A percentile compares a stretch with the other conserved stretches of the same genome.
Evolutionary conservation across 1,140 invertebrate genomes (phyloP).

Genomic region (Lutraria rhynchaena): DNA sequence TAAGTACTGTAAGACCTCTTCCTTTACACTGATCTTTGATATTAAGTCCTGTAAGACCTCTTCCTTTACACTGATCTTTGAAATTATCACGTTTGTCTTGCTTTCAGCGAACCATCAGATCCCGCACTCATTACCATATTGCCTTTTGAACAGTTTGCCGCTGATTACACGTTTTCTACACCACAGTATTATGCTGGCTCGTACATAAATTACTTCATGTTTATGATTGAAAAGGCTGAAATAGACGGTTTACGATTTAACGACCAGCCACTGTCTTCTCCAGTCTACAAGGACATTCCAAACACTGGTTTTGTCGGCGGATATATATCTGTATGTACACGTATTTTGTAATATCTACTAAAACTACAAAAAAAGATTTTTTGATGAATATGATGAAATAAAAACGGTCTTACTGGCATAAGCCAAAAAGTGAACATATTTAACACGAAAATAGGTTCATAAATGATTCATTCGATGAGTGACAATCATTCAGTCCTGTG

Average conservation of each 20-base stretch:
- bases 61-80: too few species aligned
- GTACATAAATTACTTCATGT: constrained; percentile 67
- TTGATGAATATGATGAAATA: too few species aligned
- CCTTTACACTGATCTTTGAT: too few species aligned
- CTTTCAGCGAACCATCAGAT: constrained; percentile 56
- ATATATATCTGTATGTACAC: constrained; percentile 38
- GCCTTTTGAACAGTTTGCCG: constrained; percentile 68
- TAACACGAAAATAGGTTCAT: too few species aligned
- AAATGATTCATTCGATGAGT: too few species aligned
- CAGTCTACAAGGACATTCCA: constrained; percentile 46
- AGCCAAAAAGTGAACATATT: too few species aligned
- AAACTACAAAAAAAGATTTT: too few species aligned
- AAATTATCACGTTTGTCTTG: constrained; percentile 25
- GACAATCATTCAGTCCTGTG: too few species aligned
- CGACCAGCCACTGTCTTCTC: constrained; percentile 41
- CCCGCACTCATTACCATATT: constrained; percentile 68
- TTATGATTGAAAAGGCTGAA: constrained; percentile 60
- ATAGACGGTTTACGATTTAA: constrained; percentile 59
- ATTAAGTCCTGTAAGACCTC: too few species aligned
- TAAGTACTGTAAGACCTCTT: too few species aligned
- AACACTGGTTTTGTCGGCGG: constrained; percentile 55
- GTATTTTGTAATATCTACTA: too few species aligned
- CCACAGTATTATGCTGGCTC: constrained; percentile 58
- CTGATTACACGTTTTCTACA: constrained; percentile 71
- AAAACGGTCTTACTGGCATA: too few species aligned